phyloP scores from a whole-genome alignment of 2,797 vertebrate species.

The Nothura maculosa region DNA sequence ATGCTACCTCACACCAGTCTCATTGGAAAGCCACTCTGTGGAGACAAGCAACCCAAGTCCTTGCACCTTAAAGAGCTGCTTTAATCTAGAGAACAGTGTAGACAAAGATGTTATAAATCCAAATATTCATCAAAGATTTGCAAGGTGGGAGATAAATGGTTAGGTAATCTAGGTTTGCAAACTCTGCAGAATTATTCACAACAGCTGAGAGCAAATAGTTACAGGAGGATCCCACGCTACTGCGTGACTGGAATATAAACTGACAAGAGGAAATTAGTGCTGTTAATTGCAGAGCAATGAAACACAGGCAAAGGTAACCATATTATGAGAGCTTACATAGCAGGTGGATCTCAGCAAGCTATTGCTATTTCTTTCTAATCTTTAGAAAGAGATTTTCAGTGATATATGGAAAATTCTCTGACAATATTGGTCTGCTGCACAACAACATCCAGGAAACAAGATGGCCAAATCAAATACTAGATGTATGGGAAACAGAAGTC shows the following conservation, averaged over 20 bases:
- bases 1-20: background rate
- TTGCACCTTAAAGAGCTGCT: background rate
- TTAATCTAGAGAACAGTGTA: background rate
- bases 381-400: background rate
- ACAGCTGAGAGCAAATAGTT: background rate
- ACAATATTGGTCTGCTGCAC: background rate
- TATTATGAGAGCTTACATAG: background rate
- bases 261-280: background rate
- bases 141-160: background rate
- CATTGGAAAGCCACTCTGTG: background rate
- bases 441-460: background rate
- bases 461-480: background rate
- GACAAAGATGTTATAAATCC: background rate
- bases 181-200: background rate
- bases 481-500: background rate
- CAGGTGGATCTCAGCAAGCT: background rate
- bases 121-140: background rate
- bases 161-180: background rate
- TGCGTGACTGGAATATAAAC: background rate
- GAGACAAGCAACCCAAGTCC: background rate
- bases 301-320: background rate
- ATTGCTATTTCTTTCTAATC: background rate
- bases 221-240: background rate
- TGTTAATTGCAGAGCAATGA: background rate
- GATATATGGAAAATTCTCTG: background rate